phyloP scores from a whole-genome alignment of 2,113 vertebrate genomes.

The Ancistrus triradiatus region DNA sequence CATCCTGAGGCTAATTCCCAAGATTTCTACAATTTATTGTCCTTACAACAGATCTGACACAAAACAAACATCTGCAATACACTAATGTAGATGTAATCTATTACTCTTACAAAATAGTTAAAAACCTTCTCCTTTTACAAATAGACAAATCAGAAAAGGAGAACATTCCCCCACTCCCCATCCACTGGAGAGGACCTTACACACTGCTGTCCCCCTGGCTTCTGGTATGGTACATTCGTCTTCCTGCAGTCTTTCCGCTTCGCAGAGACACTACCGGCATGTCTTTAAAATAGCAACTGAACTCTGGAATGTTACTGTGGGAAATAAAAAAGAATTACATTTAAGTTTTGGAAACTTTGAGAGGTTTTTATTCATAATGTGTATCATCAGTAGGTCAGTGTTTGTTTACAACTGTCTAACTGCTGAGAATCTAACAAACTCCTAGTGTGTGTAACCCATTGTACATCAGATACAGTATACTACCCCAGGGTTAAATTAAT shows the following conservation, averaged over 20 bases:
- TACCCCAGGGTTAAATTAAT: too few relatives aligned
- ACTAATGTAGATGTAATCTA: not conserved
- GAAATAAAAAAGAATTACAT: constrained; percentile 8
- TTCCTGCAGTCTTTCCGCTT: constrained; percentile 93
- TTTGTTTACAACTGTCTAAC: too few relatives aligned
- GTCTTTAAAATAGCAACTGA: constrained; percentile 98
- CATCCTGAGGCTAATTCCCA: too few relatives aligned
- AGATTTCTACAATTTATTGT: too few relatives aligned
- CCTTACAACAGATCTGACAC: too few relatives aligned
- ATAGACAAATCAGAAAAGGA: not conserved
- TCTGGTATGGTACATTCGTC: constrained; percentile 93
- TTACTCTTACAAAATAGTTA: not conserved
- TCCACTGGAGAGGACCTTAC: constrained; percentile 75
- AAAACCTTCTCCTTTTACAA: not conserved
- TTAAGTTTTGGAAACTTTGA: not conserved
- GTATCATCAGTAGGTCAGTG: too few relatives aligned
- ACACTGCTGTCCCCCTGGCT: constrained; percentile 94
- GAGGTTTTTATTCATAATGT: too few relatives aligned
- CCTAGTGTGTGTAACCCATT: too few relatives aligned
- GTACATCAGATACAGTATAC: too few relatives aligned
- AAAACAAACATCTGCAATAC: too few relatives aligned
- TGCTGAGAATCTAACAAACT: too few relatives aligned
- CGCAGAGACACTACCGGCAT: constrained; percentile 90
- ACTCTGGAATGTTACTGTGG: constrained; percentile 91
- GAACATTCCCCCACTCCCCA: constrained; percentile 1